Evolutionary conservation across 2,888 invertebrate genomes (phyloP).

Genomic region (Eudemis profundana): DNA sequence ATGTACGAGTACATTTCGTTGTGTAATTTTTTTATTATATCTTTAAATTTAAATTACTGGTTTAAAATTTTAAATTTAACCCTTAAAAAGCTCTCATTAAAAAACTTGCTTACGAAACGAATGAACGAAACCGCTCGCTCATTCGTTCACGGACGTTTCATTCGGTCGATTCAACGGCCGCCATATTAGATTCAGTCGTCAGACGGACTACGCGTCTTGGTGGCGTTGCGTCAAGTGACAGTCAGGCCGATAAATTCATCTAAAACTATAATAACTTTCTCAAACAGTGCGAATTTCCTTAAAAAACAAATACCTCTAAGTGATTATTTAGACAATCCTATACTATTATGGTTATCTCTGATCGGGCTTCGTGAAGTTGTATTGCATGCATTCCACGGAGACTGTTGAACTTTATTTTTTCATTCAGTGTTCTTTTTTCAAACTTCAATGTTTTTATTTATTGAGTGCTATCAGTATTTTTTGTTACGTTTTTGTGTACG

Average conservation of each 20-base stretch:
- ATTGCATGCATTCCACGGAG: conserved; percentile 82
- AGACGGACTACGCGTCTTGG: conserved; percentile 59
- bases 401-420: conserved; percentile 81
- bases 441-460: conserved; percentile 64
- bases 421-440: conserved; percentile 73
- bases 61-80: neutral
- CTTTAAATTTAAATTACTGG: neutral
- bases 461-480: conserved; percentile 48
- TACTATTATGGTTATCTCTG: conserved; percentile 45
- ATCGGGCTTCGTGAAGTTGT: conserved; percentile 66
- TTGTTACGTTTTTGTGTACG: conserved; percentile 50
- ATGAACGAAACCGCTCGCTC: conserved; percentile 39
- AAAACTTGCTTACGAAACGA: conserved; percentile 1
- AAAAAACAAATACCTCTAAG: conserved; percentile 29
- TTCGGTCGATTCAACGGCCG: conserved; percentile 53
- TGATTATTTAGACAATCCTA: conserved; percentile 22
- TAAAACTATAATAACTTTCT: conserved; percentile 53
- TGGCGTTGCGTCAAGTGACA: conserved; percentile 72
- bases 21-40: no score
- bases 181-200: conserved; percentile 77
- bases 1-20: no score
- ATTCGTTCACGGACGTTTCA: conserved; percentile 50
- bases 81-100: neutral
- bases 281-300: conserved; percentile 44
- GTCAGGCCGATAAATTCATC: conserved; percentile 68